These are phyloP conservation scores for Anthoscopus minutus DNA, from an alignment of 2,113 vertebrate genomes.

Conservation along the genomic window DNA sequence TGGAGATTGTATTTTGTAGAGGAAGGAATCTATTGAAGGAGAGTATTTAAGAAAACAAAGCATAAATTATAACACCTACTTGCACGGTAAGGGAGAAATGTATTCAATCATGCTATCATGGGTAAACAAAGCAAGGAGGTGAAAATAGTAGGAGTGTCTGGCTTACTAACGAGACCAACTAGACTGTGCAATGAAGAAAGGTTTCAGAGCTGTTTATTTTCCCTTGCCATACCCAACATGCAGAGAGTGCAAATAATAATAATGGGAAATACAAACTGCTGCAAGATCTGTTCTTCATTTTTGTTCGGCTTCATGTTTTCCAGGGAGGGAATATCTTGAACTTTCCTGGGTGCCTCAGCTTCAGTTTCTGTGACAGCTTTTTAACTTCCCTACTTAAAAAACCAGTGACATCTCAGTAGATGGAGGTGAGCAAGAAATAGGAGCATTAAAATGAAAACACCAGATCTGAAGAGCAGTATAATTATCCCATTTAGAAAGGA, in stretches of 20 bases:
- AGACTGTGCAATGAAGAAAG: not conserved
- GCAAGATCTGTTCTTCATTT: not conserved
- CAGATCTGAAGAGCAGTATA: not conserved
- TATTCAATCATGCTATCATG: not conserved
- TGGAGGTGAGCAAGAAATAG: not conserved
- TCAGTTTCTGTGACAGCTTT: not conserved
- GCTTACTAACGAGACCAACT: not conserved
- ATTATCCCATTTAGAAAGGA: not conserved
- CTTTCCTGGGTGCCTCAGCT: not conserved
- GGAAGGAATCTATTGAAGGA: not conserved
- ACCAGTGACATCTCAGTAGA: not conserved
- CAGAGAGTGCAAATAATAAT: not conserved
- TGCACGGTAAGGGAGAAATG: not conserved
- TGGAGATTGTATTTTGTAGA: not conserved
- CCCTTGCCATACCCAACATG: not conserved
- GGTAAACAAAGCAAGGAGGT: slow-evolving; percentile 10
- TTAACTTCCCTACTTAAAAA: not conserved
- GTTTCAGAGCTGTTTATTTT: not conserved
- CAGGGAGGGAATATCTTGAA: not conserved
- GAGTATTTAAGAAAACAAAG: slow-evolving; percentile 21
- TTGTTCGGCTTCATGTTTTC: not conserved
- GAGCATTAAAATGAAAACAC: not conserved
- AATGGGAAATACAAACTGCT: not conserved
- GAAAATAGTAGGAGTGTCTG: not conserved
- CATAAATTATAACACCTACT: slow-evolving; percentile 27